Evolutionary conservation across 2,888 invertebrate genomes (phyloP), one percentile per base, ranked within the genome.

Genomic region (Isoperla grammatica): DNA sequence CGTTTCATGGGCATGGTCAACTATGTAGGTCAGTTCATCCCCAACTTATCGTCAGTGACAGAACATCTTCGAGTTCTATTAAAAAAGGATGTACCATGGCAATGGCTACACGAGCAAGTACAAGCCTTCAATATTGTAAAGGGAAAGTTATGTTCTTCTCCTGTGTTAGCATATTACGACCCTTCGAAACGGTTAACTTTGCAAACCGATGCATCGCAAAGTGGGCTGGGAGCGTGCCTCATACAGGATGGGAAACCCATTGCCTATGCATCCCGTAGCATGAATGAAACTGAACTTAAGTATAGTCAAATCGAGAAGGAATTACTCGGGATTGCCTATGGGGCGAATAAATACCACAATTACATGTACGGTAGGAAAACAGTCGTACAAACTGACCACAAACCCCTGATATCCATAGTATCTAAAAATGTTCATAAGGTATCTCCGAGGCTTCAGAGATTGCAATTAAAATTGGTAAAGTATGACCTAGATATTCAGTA

Each of bases 131-230:
- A 60, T 19, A 29, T 35, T 46, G 23, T 65, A 13, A 64, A 67
- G 60, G 45, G 61, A 8, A 12, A 23, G n/a, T 22, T 66, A 6
- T 54, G 50, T 49, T 53, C 58, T 29, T 40, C 59, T 29, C 63
- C 65, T 13, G 56, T 60, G 20, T 53, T 66, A 46, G 57, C 54
- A 55, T 20, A 60, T 29, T 65, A 61, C 48, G 54, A 65, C 45
- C 37, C 53, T 12, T 29, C 49, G 19, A 17, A 65, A 61, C 23
- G 50, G 13, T 15, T 57, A 15, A 13, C 29, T 12, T 19, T 57
- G 40, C 57, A 57, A 23, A 29, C 15, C 17, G 57, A 57, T 50
- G 57, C 57, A 11, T 57, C 57, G 9, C 17, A 57, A 29, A 22
- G 49, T 49, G 49, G 57, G 9, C 17, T 57, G 29, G 57, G 57